These are phyloP conservation scores for Uloborus plumipes DNA, from an alignment of 2,888 invertebrate species.

Conservation along the genomic window DNA sequence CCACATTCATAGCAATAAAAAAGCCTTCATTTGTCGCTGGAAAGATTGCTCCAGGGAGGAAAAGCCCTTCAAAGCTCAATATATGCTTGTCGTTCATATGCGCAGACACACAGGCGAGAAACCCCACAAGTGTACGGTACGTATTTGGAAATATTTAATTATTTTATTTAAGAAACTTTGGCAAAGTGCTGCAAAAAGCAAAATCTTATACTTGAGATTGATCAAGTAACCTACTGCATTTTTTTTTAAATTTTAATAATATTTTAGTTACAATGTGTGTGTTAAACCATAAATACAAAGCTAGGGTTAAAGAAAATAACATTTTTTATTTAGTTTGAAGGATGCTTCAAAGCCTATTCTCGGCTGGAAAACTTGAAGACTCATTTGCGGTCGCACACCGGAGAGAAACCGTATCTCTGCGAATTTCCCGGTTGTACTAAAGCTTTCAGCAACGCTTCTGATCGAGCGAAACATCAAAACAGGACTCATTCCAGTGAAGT, in stretches of 20 bases:
- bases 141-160: not conserved
- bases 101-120: constrained; percentile 98
- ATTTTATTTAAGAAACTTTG: too few species aligned
- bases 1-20: constrained; percentile 93
- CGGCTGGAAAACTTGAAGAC: constrained; percentile 97
- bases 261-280: too few species aligned
- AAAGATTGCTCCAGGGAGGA: constrained; percentile 94
- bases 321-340: constrained; percentile 73
- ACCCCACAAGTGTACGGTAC: constrained; percentile 91
- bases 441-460: constrained; percentile 98
- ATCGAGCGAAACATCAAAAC: constrained; percentile 98
- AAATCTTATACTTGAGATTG: not conserved
- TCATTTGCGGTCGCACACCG: constrained; percentile 94
- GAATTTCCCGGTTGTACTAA: constrained; percentile 98
- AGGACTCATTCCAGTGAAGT: constrained; percentile 95
- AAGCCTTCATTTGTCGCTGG: constrained; percentile 97
- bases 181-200: too few species aligned
- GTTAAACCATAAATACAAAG: too few species aligned
- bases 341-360: constrained; percentile 96
- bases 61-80: constrained; percentile 98
- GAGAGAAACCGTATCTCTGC: constrained; percentile 98
- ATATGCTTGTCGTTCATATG: constrained; percentile 99
- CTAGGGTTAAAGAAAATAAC: too few species aligned
- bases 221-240: not conserved
- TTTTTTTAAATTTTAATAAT: too few species aligned